Percentiles rank a stretch among this genome's conserved stretches.
phyloP scores from a whole-genome alignment of 2,113 vertebrate genomes.

The Antechinus flavipes region DNA sequence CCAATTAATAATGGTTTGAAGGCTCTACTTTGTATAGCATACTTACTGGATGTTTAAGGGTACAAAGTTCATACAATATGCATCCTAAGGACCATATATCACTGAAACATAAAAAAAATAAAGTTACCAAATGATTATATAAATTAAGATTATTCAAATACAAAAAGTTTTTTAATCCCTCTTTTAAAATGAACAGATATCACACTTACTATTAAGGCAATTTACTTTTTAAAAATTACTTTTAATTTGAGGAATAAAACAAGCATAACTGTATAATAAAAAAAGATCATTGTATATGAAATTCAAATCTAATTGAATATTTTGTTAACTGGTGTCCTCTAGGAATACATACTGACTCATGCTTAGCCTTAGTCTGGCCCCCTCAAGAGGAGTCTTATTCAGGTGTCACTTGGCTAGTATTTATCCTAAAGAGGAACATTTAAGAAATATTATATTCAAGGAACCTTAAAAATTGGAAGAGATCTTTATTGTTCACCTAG shows the following conservation, averaged over 20 bases:
- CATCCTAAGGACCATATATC: constrained; percentile 98
- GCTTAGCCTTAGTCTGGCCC: not conserved
- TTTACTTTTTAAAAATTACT: not conserved
- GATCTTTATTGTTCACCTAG: not conserved
- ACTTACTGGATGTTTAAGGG: constrained; percentile 94
- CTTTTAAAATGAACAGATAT: constrained; percentile 11
- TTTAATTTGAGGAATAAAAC: not conserved
- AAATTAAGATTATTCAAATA: not conserved
- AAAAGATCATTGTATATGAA: not conserved
- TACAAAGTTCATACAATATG: constrained; percentile 95
- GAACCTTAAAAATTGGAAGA: not conserved
- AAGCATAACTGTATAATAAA: not conserved
- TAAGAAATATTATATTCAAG: not conserved
- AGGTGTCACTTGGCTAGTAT: not conserved
- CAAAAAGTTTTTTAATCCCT: not conserved
- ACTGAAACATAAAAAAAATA: constrained; percentile 82
- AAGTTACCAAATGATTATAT: not conserved
- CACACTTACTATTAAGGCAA: constrained; percentile 23
- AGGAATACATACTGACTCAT: not conserved
- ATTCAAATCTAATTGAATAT: constrained; percentile 3
- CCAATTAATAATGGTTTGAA: not conserved
- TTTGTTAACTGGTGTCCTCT: not conserved
- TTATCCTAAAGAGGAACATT: not conserved
- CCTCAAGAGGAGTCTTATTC: not conserved
- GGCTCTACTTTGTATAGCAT: not conserved